Percentiles rank a stretch among this genome's conserved stretches.
Evolutionary conservation across 2,888 invertebrate species (phyloP).

Genomic region (Listrodromus nycthemerus): DNA sequence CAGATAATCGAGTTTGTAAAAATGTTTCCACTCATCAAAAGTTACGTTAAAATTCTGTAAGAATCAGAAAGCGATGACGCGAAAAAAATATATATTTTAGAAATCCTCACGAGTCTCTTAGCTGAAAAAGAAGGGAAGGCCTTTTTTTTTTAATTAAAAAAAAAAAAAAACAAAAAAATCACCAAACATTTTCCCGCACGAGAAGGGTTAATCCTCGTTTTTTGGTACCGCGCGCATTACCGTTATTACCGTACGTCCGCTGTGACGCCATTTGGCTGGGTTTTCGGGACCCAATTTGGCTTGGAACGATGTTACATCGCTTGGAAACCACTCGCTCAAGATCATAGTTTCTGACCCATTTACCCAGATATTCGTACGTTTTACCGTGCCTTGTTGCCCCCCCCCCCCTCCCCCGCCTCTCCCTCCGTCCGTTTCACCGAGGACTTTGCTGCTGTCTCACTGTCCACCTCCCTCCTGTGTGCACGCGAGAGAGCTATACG

Average conservation of each 20-base stretch:
- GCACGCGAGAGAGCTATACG: constrained; percentile 27
- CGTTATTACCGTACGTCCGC: constrained; percentile 51
- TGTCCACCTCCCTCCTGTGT: constrained; percentile 52
- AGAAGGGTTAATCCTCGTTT: constrained; percentile 25
- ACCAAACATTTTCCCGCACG: neutral
- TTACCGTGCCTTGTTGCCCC: neutral
- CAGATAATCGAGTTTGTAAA: too few species aligned
- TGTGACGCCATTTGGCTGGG: constrained; percentile 64
- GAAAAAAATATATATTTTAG: neutral
- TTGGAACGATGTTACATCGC: constrained; percentile 77
- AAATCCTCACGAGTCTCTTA: neutral
- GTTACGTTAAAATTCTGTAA: too few species aligned
- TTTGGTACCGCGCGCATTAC: constrained; percentile 41
- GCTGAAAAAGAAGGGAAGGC: neutral
- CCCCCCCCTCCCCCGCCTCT: neutral
- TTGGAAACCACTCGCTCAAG: constrained; percentile 76
- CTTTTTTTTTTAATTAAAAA: neutral
- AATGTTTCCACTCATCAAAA: too few species aligned
- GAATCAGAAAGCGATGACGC: neutral
- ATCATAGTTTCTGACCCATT: constrained; percentile 82
- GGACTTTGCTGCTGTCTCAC: constrained; percentile 3
- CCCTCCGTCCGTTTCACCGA: constrained; percentile 41
- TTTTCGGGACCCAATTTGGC: constrained; percentile 74
- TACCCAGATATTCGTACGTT: constrained; percentile 76
- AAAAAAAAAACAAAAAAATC: too few species aligned